A percentile compares a stretch with the other conserved stretches of the same genome.
Conservation (phyloP, 2,113 vertebrate species). For the Collichthys lucidus region DNA sequence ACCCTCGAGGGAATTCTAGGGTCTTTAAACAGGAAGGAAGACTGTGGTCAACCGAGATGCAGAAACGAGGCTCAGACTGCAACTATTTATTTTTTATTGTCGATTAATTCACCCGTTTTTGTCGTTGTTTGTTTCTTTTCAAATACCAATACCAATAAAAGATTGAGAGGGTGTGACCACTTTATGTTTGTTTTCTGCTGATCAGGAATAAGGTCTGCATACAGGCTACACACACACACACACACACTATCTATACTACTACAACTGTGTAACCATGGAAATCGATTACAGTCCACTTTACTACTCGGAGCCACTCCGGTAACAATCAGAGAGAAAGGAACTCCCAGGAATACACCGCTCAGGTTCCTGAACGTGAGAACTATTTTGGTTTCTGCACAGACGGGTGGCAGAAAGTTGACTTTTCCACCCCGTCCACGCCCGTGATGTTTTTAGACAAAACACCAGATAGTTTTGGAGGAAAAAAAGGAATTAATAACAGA, state of each 20-base stretch:
- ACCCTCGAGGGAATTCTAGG: slow-evolving; percentile 13
- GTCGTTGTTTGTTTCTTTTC: too few species aligned
- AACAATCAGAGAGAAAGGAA: slow-evolving; percentile 9
- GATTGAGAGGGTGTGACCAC: not conserved
- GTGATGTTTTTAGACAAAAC: slow-evolving; percentile 75
- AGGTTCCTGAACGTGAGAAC: slow-evolving; percentile 41
- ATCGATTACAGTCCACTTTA: not conserved
- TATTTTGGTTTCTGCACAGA: slow-evolving; percentile 67
- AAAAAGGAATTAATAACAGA: slow-evolving; percentile 66
- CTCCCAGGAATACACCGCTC: not conserved
- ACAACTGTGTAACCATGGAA: not conserved
- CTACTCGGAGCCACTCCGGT: not conserved
- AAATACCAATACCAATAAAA: too few species aligned
- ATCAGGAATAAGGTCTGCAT: not conserved
- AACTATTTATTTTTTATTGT: not conserved
- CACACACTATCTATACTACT: not conserved
- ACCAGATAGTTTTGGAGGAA: slow-evolving; percentile 18
- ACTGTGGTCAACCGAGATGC: not conserved
- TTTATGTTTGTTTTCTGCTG: not conserved
- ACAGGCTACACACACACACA: not conserved
- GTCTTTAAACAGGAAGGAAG: not conserved
- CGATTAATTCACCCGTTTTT: not conserved
- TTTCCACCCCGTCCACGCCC: slow-evolving; percentile 60
- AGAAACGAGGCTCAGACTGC: not conserved
- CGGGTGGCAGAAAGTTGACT: slow-evolving; percentile 58